Evolutionary conservation across 2,797 vertebrate species (phyloP).

Genomic region (Dicrostonyx torquatus): DNA sequence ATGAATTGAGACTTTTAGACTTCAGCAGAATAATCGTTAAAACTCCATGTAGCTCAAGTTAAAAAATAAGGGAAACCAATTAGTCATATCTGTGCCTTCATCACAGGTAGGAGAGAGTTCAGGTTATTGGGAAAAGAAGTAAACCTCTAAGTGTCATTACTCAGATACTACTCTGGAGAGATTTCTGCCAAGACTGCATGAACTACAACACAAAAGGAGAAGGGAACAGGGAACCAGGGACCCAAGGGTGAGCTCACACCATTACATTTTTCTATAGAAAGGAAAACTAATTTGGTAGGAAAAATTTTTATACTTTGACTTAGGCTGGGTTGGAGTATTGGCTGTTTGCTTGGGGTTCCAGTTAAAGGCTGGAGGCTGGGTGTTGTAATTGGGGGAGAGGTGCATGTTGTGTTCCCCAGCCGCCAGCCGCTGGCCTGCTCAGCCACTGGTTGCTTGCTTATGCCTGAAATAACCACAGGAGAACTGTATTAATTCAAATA

Average conservation of each 20-base stretch:
- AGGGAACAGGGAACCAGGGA: neutral
- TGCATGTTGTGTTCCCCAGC: too few relatives aligned
- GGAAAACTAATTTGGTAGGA: neutral
- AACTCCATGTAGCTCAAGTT: neutral
- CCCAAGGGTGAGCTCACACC: neutral
- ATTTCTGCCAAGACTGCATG: neutral
- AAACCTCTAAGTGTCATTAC: neutral
- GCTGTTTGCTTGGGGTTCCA: neutral
- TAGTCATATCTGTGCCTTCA: neutral
- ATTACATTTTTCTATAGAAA: neutral
- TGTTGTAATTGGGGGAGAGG: too few relatives aligned
- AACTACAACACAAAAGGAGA: neutral
- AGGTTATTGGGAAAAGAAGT: neutral
- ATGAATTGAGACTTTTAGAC: neutral
- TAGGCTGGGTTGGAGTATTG: neutral
- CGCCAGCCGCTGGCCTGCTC: too few relatives aligned
- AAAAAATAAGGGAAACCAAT: neutral
- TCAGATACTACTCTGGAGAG: neutral
- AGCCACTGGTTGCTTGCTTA: too few relatives aligned
- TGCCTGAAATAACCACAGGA: too few relatives aligned
- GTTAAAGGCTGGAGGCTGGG: neutral
- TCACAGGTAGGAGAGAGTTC: neutral
- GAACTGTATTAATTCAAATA: too few relatives aligned
- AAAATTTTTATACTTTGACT: neutral
- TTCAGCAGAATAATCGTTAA: neutral